Conservation (phyloP, 2,797 vertebrate genomes). For the Carduelis carduelis region DNA sequence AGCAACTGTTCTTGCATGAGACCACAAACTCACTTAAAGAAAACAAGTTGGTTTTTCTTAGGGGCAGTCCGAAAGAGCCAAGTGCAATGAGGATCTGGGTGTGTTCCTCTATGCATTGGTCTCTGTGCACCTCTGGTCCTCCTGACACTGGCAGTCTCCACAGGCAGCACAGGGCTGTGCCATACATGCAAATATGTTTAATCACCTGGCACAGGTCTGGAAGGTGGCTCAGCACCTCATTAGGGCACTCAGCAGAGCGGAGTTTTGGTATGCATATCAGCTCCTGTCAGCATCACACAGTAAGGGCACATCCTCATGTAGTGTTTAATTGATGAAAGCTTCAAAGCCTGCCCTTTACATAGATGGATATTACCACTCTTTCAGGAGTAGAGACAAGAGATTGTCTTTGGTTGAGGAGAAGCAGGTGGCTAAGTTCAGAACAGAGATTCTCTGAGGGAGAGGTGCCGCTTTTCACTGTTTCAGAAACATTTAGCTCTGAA, state of each 20-base stretch:
- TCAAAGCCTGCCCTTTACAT: not conserved
- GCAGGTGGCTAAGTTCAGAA: not conserved
- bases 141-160: no score
- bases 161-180: not conserved
- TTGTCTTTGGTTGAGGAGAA: not conserved
- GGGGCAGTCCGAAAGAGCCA: not conserved
- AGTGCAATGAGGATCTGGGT: not conserved
- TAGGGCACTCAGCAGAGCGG: not conserved
- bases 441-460: not conserved
- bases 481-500: not conserved
- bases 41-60: not conserved
- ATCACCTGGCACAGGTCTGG: not conserved
- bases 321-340: not conserved
- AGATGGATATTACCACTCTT: not conserved
- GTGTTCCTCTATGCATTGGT: not conserved
- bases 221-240: not conserved
- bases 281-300: not conserved
- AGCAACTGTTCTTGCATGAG: not conserved
- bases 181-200: not conserved
- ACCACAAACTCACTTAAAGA: not conserved
- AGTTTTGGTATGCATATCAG: not conserved
- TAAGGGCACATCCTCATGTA: not conserved
- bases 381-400: not conserved
- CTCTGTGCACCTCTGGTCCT: accelerated
- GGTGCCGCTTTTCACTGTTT: not conserved